Evolutionary conservation across 2,888 invertebrate species (phyloP), one percentile per base, ranked within the genome.

Genomic region (Dicyrtoma fusca): DNA sequence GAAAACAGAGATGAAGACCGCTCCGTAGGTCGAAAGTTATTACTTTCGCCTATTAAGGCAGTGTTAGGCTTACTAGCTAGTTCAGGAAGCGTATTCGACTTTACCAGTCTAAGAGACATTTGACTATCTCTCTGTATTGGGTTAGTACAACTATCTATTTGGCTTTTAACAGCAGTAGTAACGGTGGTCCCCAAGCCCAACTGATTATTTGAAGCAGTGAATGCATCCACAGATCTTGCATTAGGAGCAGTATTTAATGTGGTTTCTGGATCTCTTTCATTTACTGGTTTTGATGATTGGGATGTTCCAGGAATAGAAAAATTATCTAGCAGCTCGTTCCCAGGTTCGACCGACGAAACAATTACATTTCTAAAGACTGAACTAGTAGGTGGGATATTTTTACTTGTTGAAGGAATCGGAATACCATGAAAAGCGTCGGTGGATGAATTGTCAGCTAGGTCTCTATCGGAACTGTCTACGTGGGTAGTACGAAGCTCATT

Each of bases 11-110:
- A 73, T 21, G 76, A 73, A 14, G 69, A 68, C 63, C 65, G 63
- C 10, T 65, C 69, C 2, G 65, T 25, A 17, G 69, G 62, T 25
- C 34, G 26, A 47, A 55, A 63, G 8, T 23, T 72, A 45, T 47
- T 59, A 13, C 44, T 51, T 0, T 42, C 23, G 19, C 47, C 25
- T 11, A 49, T 42, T 42, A 61, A 65, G 17, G 53, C 23, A 5
- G 25, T 47, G 49, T 47, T 53, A 11, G 69, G 61, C 14, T 65
- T 51, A 26, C 49, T 69, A 45, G 34, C 47, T 61, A 80, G 64
- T 69, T 78, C 77, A 53, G 80, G 80, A 34, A 80, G 68, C 11
- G 80, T 80, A 61, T 74, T 76, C 10, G 77, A 77, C 74, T 80
- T 80, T 21, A 80, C 80, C 62, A 80, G 76, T 69, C 79, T 70